Conservation (phyloP, 2,797 vertebrate species). For the Florisuga fusca region DNA sequence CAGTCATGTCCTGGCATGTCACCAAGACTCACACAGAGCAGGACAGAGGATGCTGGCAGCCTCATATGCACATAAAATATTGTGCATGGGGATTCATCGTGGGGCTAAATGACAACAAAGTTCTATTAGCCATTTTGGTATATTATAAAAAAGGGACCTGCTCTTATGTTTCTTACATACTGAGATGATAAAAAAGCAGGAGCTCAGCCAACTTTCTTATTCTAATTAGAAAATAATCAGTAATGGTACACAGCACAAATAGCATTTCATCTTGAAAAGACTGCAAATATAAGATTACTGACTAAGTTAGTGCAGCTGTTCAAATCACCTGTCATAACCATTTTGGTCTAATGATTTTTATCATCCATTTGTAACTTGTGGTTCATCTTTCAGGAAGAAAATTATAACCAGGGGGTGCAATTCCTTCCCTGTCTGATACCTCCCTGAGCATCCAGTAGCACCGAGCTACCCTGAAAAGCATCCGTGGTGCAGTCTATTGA, state of each 20-base stretch:
- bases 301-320: conserved; percentile 22
- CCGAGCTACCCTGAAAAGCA: neutral
- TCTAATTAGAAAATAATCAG: conserved; percentile 41
- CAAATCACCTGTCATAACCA: neutral
- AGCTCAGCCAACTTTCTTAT: neutral
- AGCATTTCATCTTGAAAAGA: conserved; percentile 1
- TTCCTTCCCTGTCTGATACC: neutral
- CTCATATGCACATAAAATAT: neutral
- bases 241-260: neutral
- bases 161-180: neutral
- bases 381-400: conserved; percentile 12
- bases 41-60: conserved; percentile 14
- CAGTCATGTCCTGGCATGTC: neutral
- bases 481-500: neutral
- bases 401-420: neutral
- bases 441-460: neutral
- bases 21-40: conserved; percentile 40
- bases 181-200: neutral
- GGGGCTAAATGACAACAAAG: neutral
- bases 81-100: neutral
- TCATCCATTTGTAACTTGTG: conserved; percentile 34
- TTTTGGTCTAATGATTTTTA: conserved; percentile 12
- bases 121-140: neutral
- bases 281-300: neutral
- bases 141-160: neutral